A percentile compares a stretch with the other conserved stretches of the same genome.
Evolutionary conservation across 2,113 vertebrate genomes (phyloP).

Genomic region (Sialia sialis): DNA sequence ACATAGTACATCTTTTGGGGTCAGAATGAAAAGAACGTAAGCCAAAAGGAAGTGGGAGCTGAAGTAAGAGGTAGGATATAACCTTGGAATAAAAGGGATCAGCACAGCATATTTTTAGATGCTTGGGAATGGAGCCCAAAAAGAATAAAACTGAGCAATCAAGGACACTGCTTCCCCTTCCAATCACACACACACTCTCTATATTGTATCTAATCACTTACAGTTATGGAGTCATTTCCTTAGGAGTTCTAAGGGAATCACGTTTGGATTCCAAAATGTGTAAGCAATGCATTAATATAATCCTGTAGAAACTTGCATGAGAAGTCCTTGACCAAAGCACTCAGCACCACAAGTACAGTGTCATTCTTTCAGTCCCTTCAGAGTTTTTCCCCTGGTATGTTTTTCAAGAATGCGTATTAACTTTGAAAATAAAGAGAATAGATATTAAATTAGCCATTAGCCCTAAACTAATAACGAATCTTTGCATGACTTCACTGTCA

Average conservation of each 20-base stretch:
- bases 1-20: neutral
- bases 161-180: conserved; percentile 56
- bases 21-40: conserved; percentile 20
- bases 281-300: conserved; percentile 6
- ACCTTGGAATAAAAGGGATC: conserved; percentile 41
- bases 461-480: neutral
- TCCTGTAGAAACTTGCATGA: neutral
- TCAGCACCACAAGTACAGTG: neutral
- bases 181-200: conserved; percentile 27
- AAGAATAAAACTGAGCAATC: conserved; percentile 44
- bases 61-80: conserved; percentile 61
- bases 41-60: conserved; percentile 20
- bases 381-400: neutral
- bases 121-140: conserved; percentile 44
- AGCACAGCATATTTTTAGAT: conserved; percentile 55
- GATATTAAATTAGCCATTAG: neutral
- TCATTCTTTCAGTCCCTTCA: neutral
- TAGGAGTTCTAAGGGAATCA: conserved; percentile 47
- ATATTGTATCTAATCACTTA: conserved; percentile 52
- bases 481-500: neutral
- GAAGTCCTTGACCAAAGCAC: conserved; percentile 8
- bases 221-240: conserved; percentile 56
- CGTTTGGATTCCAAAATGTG: neutral
- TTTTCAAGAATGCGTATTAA: neutral
- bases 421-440: neutral